Evolutionary conservation across 2,888 invertebrate genomes (phyloP), one percentile per base, ranked within the genome.

Genomic region (Scaptomyza reducta): DNA sequence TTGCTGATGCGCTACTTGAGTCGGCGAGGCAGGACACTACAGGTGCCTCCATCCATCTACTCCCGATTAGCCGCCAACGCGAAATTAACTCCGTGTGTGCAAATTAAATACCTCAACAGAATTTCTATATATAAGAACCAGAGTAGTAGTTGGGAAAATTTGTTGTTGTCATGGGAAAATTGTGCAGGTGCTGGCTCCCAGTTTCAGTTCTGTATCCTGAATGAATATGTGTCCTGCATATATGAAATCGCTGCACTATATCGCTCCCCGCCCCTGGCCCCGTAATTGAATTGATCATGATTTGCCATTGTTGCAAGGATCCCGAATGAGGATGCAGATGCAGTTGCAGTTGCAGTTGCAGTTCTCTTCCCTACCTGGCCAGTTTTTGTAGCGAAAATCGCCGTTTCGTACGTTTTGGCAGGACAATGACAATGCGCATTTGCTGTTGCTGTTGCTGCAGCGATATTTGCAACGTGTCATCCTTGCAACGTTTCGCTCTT

Each of bases 281-380:
- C 35, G 65, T 88, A 90, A 90, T 90, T 89, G 87, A 88, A 89
- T 89, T 89, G 89, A 87, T 89, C 89, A 76, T 85, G 87, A 89
- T 79, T 78, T 79, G 70, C 77, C 75, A 88, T 89, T 89, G 89
- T 89, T 79, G 70, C 47, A 49, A 18, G 10, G 10, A 49, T n/a
- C n/a, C 76, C 41, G 63, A 40, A 45, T 70, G 27, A 41, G 50
- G 41, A 67, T 57, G 67, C 56, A 45, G 45, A 64, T 76, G 70
- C 53, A 62, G 77, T 71, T 31, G 42, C n/a, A n/a, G n/a, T 42
- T 44, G 31, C 10, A 13, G 31, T 41, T 33, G 22, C 13, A 25
- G 29, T 42, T 51, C 22, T 27, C 49, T 69, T 67, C 27, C 47
- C 63, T 66, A 66, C 66, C 66, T 66, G 66, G 50, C 35, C 77